Conservation (phyloP, 2,797 vertebrate genomes). For the Gobio occitaniae region DNA sequence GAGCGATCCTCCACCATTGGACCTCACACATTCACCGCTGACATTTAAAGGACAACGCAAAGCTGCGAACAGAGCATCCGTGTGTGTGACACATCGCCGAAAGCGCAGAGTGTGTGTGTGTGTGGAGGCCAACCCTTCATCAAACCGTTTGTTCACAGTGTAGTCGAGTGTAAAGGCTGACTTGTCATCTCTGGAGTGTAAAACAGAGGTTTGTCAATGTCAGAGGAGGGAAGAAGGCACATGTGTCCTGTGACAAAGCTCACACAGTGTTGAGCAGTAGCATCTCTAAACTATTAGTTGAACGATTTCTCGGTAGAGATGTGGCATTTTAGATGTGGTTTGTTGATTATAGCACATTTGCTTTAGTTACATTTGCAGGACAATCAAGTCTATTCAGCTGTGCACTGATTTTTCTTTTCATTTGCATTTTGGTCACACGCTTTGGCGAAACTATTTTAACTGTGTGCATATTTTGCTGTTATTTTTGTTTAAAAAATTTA, state of each 20-base stretch:
- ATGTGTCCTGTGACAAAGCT: background rate
- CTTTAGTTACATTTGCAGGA: background rate
- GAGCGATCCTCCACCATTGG: background rate
- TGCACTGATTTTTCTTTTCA: background rate
- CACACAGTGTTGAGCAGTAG: background rate
- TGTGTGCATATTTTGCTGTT: background rate
- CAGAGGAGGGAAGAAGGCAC: constrained; percentile 40
- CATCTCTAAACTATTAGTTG: background rate
- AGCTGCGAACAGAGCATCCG: background rate
- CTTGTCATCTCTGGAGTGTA: constrained; percentile 47
- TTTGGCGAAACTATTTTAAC: background rate
- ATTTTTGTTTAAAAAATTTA: background rate
- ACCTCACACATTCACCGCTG: constrained; percentile 24
- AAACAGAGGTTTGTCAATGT: constrained; percentile 61
- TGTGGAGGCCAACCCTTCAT: constrained; percentile 24
- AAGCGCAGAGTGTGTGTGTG: background rate
- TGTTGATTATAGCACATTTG: no score
- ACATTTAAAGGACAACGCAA: constrained; percentile 40
- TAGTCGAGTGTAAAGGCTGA: constrained; percentile 47
- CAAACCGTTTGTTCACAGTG: constrained; percentile 51
- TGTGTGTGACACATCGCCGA: background rate
- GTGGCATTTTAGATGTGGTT: background rate
- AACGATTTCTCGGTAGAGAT: background rate
- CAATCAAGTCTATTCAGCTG: background rate
- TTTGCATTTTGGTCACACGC: background rate